Base-by-base conservation (phyloP, 2,113 vertebrate genomes). In the Andinoacara biseriatus region DNA sequence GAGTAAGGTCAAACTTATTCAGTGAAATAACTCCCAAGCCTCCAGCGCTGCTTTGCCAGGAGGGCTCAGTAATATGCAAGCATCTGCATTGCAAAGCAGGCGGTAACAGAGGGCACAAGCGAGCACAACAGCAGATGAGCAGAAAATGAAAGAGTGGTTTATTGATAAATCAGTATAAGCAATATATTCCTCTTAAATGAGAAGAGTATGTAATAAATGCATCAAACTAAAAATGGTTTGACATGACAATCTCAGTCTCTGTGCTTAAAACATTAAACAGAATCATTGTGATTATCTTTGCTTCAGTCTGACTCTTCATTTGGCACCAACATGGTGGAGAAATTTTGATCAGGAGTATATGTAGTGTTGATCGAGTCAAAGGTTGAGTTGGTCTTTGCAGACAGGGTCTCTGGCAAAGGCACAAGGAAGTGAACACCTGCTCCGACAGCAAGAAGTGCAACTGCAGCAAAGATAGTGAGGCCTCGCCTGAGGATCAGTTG, bases 401-500 rank as follows among this genome's bases (percentile, higher is more conserved):
- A 14, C 2, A 13, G 18, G 1, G 7, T 54, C 17, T 94, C 78
- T 7, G 94, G 94, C 15, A 92, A 65, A 10, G 95, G 94, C 29
- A 94, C 62, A 3, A 90, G 86, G 31, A 93, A 83, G 80, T 93
- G 91, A 61, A 94, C 76, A 5, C 22, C 54, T 1, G 79, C 43
- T 46, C 95, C 95, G n/a, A 83, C 85, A 38, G 65, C 87, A 9
- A 96, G 91, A 7, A 95, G 74, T 17, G 80, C 58, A 29, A 94
- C 33, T 5, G 90, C 90, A 8, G 76, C 90, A 15, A 95, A 82
- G 33, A 87, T 14, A 35, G 83, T 80, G 75, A 95, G 77, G 40
- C 95, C 94, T 85, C 95, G 90, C 10, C 94, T 87, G 84, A 96
- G 18, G 33, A 96, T 22, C 85, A 96, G 91, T 92, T 96, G 95